Base-by-base conservation (phyloP, 2,888 invertebrate genomes). In the Tachina grossa region DNA sequence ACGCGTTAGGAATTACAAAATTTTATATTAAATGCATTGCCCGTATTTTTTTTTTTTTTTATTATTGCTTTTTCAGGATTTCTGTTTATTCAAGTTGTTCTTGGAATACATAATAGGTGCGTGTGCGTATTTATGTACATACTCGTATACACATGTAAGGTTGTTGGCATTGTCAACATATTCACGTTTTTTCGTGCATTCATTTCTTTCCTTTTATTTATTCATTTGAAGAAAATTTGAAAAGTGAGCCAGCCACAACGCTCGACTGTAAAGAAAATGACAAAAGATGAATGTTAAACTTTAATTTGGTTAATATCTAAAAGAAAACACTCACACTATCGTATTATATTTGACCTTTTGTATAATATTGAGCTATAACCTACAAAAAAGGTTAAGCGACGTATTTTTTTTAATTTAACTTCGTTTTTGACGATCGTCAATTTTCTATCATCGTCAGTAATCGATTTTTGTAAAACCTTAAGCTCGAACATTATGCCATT, bases 1-100 rank as follows among this genome's bases (percentile, higher is more conserved):
- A 85, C 83, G 85, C 79, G 85, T 45, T 45, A 72, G 68, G 85
- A 85, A 85, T 85, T 71, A 83, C 76, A 85, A 85, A 85, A 80
- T 72, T 71, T 72, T 68, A 74, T 83, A 79, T 75, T 78, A 76
- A 85, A 79, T 85, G 85, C 85, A 85, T 66, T 72, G 75, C 41
- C 80, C 57, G 39, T 63, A 39, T 76, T 71, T 82, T 41, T 39
- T 16, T 53, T 13, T 41, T 16, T 71, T 31, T 47, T 41, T 57
- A 31, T 31, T 31, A 31, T 19, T 9, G 63, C 31, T 57, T 43
- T 57, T 68, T 10, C 47, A 66, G 61, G 53, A 79, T 68, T 68
- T 75, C 45, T 19, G 10, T 45, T 68, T 53, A 53, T 45, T 68
- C 61, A 43, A 31, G 55, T 55, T 75, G 51, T 45, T 45, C 47